phyloP scores from a whole-genome alignment of 2,888 invertebrate genomes.

The Formica aserva region DNA sequence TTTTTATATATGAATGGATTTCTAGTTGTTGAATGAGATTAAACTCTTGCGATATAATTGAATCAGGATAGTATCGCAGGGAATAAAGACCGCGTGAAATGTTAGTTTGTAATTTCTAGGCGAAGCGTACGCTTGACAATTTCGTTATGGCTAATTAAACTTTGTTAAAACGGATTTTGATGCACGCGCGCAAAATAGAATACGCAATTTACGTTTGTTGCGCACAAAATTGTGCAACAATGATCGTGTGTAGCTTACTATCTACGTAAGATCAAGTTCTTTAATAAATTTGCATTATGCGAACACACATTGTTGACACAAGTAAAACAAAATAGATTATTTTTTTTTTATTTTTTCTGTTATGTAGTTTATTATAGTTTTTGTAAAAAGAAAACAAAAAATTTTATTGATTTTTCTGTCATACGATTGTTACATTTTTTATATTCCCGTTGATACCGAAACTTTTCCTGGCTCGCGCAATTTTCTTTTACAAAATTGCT shows the following conservation, averaged over 20 bases:
- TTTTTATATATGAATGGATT: not conserved
- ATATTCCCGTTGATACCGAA: not conserved
- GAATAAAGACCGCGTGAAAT: constrained; percentile 47
- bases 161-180: constrained; percentile 39
- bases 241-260: constrained; percentile 1
- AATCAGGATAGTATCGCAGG: constrained; percentile 28
- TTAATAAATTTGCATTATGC: not conserved
- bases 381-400: too few species aligned
- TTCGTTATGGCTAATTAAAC: constrained; percentile 52
- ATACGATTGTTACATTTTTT: not conserved
- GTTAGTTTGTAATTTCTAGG: constrained; percentile 42
- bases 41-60: constrained; percentile 37
- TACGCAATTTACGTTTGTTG: constrained; percentile 9
- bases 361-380: constrained; percentile 13
- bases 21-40: constrained; percentile 8
- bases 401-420: not conserved
- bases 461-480: not conserved
- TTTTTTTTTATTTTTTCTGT: not conserved
- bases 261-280: not conserved
- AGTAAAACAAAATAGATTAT: not conserved
- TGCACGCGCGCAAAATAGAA: constrained; percentile 34
- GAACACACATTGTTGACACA: not conserved
- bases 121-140: constrained; percentile 40
- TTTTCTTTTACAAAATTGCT: constrained; percentile 9
- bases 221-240: constrained; percentile 28